Base-by-base conservation (phyloP, 2,888 invertebrate species). In the Xanthorhoe designata region DNA sequence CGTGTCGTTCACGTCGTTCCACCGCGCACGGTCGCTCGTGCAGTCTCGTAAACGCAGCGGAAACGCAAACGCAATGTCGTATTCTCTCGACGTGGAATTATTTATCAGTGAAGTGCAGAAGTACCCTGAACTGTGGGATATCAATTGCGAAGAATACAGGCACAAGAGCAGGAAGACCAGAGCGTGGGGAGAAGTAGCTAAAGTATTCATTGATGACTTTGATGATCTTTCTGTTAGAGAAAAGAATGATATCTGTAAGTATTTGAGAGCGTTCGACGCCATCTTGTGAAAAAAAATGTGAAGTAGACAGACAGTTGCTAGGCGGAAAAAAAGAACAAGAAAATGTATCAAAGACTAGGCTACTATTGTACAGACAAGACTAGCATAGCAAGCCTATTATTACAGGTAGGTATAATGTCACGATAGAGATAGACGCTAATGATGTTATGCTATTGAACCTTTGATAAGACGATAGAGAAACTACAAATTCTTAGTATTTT, bases 71-170 rank as follows among this genome's bases (percentile, higher is more conserved):
- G 81, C 77, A 78, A 69, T 68, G 54, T 76, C 84, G 47, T 87
- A 85, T 64, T 77, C 81, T 38, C 72, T 87, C 50, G 69, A 71
- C 58, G 63, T 72, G 0, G 89, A 90, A 68, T 70, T 73, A 60
- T 90, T 91, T 71, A 90, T 91, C 63, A 77, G 77, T 71, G 90
- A 90, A 84, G 84, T 91, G 73, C 79, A 85, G 76, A 89, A 86
- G 61, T 78, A 82, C 52, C 88, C 87, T 8, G 84, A 81, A 66
- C 76, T 91, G 70, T 91, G 91, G 91, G 82, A 89, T 68, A 63
- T 82, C 32, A 81, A 80, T 54, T 74, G 79, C 70, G 86, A 87
- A 59, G 85, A 84, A 19, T 76, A 82, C 66, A 78, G 84, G 54
- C 76, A 76, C 61, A 83, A 80, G 67, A 71, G 60, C 51, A 80